phyloP scores from a whole-genome alignment of 1,140 invertebrate species.

The Harpegnathos saltator region DNA sequence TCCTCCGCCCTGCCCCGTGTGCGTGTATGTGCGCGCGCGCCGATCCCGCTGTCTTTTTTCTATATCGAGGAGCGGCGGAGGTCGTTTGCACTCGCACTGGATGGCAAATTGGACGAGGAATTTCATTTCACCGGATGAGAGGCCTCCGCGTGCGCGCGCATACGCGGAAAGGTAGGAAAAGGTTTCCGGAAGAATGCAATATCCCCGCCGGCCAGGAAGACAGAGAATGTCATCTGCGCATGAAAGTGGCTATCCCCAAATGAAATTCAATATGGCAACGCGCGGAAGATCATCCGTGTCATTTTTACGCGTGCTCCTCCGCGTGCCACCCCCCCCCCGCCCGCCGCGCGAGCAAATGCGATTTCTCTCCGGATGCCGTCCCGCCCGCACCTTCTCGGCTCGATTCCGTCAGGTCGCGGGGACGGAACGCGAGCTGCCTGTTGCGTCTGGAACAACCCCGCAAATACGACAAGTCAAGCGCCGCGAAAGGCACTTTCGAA shows the following conservation, averaged over 20 bases:
- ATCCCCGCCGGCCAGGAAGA: slow-evolving; percentile 69
- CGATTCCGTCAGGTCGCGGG: background rate
- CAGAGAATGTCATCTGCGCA: slow-evolving; percentile 76
- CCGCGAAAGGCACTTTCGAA: background rate
- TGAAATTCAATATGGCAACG: slow-evolving; percentile 77
- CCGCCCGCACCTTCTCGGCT: background rate
- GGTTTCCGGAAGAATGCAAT: slow-evolving; percentile 77
- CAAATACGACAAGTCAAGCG: background rate
- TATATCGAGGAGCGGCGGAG: slow-evolving; percentile 34
- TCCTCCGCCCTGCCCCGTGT: background rate
- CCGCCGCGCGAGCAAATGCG: slow-evolving; percentile 43
- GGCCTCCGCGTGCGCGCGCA: slow-evolving; percentile 57
- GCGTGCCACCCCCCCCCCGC: background rate
- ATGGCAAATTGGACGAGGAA: slow-evolving; percentile 78
- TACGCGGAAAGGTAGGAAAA: slow-evolving; percentile 67
- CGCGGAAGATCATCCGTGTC: slow-evolving; percentile 66
- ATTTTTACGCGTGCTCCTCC: slow-evolving; percentile 37
- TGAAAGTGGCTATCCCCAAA: slow-evolving; percentile 76
- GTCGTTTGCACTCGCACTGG: slow-evolving; percentile 62
- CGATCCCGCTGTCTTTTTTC: slow-evolving; percentile 33
- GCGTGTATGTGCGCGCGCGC: background rate
- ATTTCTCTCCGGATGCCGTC: slow-evolving; percentile 1
- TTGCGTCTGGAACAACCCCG: slow-evolving; percentile 16
- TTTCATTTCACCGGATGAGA: slow-evolving; percentile 77
- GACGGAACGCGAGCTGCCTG: slow-evolving; percentile 1